A percentile compares a stretch with the other conserved stretches of the same genome.
These are phyloP conservation scores for Campoplex capitator DNA, from an alignment of 2,888 invertebrate species.

Conservation along the genomic window DNA sequence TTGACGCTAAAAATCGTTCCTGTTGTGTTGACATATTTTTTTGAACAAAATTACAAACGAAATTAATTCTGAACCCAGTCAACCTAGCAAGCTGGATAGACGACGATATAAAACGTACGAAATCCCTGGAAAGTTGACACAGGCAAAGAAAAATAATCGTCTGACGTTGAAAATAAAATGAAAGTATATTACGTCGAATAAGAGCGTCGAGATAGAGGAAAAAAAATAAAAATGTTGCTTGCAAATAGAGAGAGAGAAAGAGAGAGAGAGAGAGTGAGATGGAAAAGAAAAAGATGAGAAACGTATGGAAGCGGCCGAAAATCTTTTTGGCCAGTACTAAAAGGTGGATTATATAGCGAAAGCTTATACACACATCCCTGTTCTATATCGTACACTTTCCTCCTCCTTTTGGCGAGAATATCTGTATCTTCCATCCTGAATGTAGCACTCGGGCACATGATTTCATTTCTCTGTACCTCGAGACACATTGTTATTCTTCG, in stretches of 20 bases:
- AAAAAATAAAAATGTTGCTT: slow-evolving; percentile 23
- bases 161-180: slow-evolving; percentile 10
- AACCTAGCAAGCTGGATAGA: not conserved
- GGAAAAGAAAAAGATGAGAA: slow-evolving; percentile 24
- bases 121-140: not conserved
- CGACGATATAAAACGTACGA: not conserved
- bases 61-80: not conserved
- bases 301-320: slow-evolving; percentile 33
- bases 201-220: not conserved
- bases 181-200: slow-evolving; percentile 16
- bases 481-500: slow-evolving; percentile 73
- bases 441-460: slow-evolving; percentile 41
- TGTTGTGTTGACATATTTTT: too few species aligned
- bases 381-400: not conserved
- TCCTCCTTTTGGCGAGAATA: not conserved
- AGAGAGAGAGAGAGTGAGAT: not conserved
- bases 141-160: slow-evolving; percentile 1
- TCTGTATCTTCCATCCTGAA: slow-evolving; percentile 30
- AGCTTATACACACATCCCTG: slow-evolving; percentile 4
- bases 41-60: too few species aligned
- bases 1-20: not conserved
- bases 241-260: slow-evolving; percentile 13
- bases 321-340: slow-evolving; percentile 28
- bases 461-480: slow-evolving; percentile 60
- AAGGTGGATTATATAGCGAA: slow-evolving; percentile 46